Evolutionary conservation across 2,888 invertebrate genomes (phyloP).

Genomic region (Drosophila kanekoi): DNA sequence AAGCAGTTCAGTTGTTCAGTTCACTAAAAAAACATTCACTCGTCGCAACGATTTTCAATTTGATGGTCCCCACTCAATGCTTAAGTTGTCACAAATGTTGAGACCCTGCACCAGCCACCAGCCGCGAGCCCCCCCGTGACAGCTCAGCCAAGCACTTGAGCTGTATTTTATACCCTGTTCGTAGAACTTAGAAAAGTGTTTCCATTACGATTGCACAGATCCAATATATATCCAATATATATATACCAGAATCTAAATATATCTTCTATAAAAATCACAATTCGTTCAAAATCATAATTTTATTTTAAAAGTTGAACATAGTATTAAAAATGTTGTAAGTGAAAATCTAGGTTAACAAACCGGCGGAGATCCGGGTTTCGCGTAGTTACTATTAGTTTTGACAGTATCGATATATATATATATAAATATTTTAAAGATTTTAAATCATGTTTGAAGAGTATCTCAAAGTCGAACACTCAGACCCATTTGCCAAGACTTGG

Average conservation of each 20-base stretch:
- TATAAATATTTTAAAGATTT: too few species aligned
- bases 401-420: too few species aligned
- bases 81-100: slow-evolving; percentile 43
- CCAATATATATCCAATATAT: too few species aligned
- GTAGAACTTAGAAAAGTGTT: not conserved
- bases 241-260: too few species aligned
- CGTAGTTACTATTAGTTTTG: too few species aligned
- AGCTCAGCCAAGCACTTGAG: slow-evolving; percentile 13
- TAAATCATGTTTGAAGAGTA: not conserved
- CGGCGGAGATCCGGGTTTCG: too few species aligned
- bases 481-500: not conserved
- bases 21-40: slow-evolving; percentile 57
- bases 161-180: slow-evolving; percentile 11
- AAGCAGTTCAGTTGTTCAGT: slow-evolving; percentile 38
- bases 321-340: too few species aligned
- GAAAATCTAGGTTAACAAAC: too few species aligned
- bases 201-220: not conserved
- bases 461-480: not conserved
- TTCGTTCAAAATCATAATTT: too few species aligned
- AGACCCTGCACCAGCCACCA: slow-evolving; percentile 9
- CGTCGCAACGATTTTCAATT: slow-evolving; percentile 60
- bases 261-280: too few species aligned
- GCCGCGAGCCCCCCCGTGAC: not conserved
- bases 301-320: too few species aligned
- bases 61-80: slow-evolving; percentile 57